A percentile compares a stretch with the other conserved stretches of the same genome.
These are phyloP conservation scores for Holocentrus rufus DNA, from an alignment of 2,797 vertebrate genomes.

Conservation along the genomic window DNA sequence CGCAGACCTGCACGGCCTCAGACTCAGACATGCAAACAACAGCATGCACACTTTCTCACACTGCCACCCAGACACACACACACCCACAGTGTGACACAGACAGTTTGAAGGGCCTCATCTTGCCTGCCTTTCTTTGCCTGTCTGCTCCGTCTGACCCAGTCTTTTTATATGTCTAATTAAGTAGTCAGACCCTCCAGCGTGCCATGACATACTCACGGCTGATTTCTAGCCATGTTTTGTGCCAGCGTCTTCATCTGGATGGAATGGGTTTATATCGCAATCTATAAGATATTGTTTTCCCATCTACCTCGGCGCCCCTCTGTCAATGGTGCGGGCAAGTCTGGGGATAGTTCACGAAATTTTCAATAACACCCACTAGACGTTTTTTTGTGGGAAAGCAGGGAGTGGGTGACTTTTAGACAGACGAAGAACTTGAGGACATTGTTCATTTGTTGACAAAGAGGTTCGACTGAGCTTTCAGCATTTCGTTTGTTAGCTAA, in stretches of 20 bases:
- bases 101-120: constrained; percentile 81
- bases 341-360: constrained; percentile 60
- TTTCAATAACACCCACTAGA: constrained; percentile 57
- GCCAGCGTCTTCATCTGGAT: constrained; percentile 69
- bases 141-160: constrained; percentile 79
- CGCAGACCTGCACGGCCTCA: constrained; percentile 5
- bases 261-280: constrained; percentile 67
- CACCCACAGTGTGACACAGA: constrained; percentile 74
- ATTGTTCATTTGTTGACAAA: constrained; percentile 46
- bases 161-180: constrained; percentile 82
- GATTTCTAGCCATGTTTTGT: constrained; percentile 80
- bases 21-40: constrained; percentile 74
- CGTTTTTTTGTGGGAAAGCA: constrained; percentile 65
- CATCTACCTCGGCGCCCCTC: constrained; percentile 50
- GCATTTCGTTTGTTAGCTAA: constrained; percentile 21
- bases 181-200: constrained; percentile 80
- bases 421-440: constrained; percentile 39
- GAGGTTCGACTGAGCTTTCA: constrained; percentile 42
- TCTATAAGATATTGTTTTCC: constrained; percentile 75
- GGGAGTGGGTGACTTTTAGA: constrained; percentile 63
- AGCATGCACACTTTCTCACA: constrained; percentile 69
- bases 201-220: constrained; percentile 77
- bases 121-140: constrained; percentile 79
- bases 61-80: constrained; percentile 56
- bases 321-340: constrained; percentile 59